Percentiles rank a stretch among this genome's conserved stretches.
Conservation (phyloP, 1,140 invertebrate genomes). For the Drosophila auraria region DNA sequence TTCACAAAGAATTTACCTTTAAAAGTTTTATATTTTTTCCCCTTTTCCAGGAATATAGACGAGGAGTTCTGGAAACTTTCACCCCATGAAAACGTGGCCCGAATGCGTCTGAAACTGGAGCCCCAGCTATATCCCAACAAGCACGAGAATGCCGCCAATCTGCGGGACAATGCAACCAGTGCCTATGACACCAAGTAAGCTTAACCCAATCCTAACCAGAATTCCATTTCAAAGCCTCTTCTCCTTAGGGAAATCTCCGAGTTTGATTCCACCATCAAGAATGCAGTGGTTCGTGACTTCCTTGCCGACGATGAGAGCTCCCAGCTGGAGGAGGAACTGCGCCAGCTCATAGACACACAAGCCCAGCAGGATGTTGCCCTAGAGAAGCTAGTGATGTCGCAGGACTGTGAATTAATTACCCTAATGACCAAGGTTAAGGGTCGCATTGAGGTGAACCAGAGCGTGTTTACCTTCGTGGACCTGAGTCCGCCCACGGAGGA, state of each 20-base stretch:
- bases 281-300: constrained; percentile 81
- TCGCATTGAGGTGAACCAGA: constrained; percentile 88
- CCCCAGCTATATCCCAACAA: constrained; percentile 86
- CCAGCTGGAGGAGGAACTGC: constrained; percentile 79
- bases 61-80: constrained; percentile 87
- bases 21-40: neutral
- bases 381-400: constrained; percentile 88
- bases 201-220: too few species aligned
- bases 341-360: constrained; percentile 71
- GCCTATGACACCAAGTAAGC: constrained; percentile 79
- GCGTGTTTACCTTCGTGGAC: constrained; percentile 88
- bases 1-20: neutral
- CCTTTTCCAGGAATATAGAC: constrained; percentile 62
- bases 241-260: constrained; percentile 72
- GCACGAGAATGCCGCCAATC: constrained; percentile 88
- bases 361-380: constrained; percentile 77
- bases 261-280: constrained; percentile 82
- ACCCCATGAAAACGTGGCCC: constrained; percentile 88
- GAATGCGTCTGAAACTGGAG: constrained; percentile 88
- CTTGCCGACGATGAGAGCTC: constrained; percentile 79
- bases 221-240: neutral
- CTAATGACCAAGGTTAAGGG: constrained; percentile 88
- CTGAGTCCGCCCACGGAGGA: constrained; percentile 87
- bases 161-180: constrained; percentile 87
- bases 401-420: constrained; percentile 89